Percentiles rank a stretch among this genome's conserved stretches.
phyloP scores from a whole-genome alignment of 2,888 invertebrate species.

The Dryobotodes eremita region DNA sequence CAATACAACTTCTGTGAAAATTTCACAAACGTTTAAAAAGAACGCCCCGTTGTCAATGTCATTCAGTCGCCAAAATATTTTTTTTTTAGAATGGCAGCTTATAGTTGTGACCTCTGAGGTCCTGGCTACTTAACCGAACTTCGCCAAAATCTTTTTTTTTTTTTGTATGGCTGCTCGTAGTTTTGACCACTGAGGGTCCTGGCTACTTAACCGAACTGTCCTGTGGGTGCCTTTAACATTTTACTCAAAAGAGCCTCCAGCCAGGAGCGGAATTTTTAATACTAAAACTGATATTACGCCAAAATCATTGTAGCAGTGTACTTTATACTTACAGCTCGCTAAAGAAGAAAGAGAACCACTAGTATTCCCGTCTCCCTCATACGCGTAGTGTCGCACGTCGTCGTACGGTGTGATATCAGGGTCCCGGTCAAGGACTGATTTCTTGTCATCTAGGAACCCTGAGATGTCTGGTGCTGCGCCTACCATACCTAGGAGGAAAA shows the following conservation, averaged over 20 bases:
- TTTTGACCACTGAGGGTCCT: not conserved
- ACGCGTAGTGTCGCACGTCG: conserved; percentile 99
- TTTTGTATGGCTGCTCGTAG: not conserved
- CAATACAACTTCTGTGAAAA: not conserved
- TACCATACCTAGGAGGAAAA: conserved; percentile 74
- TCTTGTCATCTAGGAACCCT: conserved; percentile 97
- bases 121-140: too few species aligned
- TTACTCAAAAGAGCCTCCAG: not conserved
- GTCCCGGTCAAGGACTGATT: conserved; percentile 97
- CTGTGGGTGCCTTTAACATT: too few species aligned
- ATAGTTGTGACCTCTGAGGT: too few species aligned
- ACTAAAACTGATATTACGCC: too few species aligned
- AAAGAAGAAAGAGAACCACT: conserved; percentile 98
- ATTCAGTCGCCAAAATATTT: too few species aligned
- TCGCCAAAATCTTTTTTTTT: not conserved
- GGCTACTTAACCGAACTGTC: not conserved
- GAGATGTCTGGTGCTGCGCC: conserved; percentile 94
- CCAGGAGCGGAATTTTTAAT: too few species aligned
- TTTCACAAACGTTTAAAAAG: not conserved
- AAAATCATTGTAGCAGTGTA: not conserved
- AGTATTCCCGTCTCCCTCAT: conserved; percentile 98
- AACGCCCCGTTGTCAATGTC: too few species aligned
- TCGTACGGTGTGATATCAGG: conserved; percentile 98
- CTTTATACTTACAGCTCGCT: conserved; percentile 93
- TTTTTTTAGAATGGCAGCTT: too few species aligned